A percentile compares a stretch with the other conserved stretches of the same genome.
Conservation (phyloP, 2,888 invertebrate species). For the Aradus depressus region DNA sequence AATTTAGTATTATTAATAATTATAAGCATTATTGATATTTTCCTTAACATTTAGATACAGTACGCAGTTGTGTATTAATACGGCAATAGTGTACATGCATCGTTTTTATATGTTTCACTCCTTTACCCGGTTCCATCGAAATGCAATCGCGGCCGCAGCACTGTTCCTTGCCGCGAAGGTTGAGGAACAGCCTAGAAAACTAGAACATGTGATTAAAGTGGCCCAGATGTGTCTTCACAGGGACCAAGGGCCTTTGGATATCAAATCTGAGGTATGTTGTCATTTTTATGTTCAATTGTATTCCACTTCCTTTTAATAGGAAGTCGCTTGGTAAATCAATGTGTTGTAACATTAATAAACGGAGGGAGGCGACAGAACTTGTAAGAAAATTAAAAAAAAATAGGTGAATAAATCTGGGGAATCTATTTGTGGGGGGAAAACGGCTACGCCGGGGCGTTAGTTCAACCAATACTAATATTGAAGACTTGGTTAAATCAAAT, state of each 20-base stretch:
- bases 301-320: too few relatives aligned
- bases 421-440: too few relatives aligned
- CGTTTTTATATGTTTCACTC: constrained; percentile 98
- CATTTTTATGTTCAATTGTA: too few relatives aligned
- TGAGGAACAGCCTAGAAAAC: constrained; percentile 94
- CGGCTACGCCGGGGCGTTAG: too few relatives aligned
- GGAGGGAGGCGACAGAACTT: too few relatives aligned
- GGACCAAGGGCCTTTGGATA: constrained; percentile 52
- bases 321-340: too few relatives aligned
- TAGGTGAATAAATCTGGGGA: too few relatives aligned
- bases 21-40: constrained; percentile 12
- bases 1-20: background rate
- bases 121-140: constrained; percentile 87
- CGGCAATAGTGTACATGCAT: constrained; percentile 98
- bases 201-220: constrained; percentile 93
- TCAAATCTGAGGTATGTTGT: constrained; percentile 55
- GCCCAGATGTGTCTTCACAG: constrained; percentile 74
- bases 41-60: constrained; percentile 37
- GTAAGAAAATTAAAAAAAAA: too few relatives aligned
- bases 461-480: too few relatives aligned
- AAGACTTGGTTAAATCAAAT: too few relatives aligned
- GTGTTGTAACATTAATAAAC: too few relatives aligned
- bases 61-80: constrained; percentile 95
- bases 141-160: constrained; percentile 86
- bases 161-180: constrained; percentile 96